Base-by-base conservation (phyloP, 1,140 invertebrate genomes). In the Cecropterus lyciades region DNA sequence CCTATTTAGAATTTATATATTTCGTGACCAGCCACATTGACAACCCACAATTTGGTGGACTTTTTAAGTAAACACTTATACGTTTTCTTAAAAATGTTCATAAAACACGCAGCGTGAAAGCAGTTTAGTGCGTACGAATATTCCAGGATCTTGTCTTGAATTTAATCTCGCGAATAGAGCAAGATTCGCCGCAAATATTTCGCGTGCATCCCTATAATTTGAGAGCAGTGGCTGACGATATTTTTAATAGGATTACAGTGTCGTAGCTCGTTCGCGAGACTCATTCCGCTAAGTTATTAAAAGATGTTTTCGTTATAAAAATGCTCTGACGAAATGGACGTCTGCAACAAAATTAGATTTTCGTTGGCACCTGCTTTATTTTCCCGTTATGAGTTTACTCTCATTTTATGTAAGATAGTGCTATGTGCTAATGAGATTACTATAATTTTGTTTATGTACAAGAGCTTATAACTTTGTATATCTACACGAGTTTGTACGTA, bases 111-210 rank as follows among this genome's bases (percentile, higher is more conserved):
- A n/a, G 30, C 52, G 60, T 62, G 46, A 17, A 43, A 62, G 67
- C 24, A 33, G 33, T 63, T 10, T 49, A 75, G 82, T 84, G 77
- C 67, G 82, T 71, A 20, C 43, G 53, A 27, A 77, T 69, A 83
- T 79, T 82, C 71, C 67, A 30, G 62, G 69, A 70, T 70, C 69
- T 70, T 74, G 76, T 76, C 81, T 74, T 78, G 83, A 83, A 84
- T 85, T 85, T 87, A 85, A 87, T 87, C 83, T 87, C 67, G 77
- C 67, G 82, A 83, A 82, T 80, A 84, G 80, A 80, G 77, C 69
- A 72, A 84, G 78, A 84, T 85, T 81, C 72, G 56, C 80, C 80
- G 64, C 83, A 80, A 87, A 80, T 78, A 84, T 81, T 82, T 80
- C 74, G 73, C 74, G 76, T 72, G 79, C 69, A 84, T 81, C 77